phyloP scores from a whole-genome alignment of 2,888 invertebrate species.

The Eupithecia subfuscata region DNA sequence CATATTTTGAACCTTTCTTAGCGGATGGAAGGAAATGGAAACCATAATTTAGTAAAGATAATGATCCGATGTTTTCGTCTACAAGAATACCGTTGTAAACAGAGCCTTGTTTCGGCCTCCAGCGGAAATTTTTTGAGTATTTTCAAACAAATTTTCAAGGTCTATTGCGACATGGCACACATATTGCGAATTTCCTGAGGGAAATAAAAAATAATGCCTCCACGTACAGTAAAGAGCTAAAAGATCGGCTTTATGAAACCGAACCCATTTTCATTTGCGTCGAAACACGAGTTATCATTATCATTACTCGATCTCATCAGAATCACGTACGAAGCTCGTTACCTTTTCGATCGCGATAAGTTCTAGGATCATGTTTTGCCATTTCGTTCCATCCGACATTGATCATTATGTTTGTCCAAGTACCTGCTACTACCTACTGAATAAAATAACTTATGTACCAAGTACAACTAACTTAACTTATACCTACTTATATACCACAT shows the following conservation, averaged over 20 bases:
- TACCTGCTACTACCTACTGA: not conserved
- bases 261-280: conserved; percentile 29
- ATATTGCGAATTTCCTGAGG: conserved; percentile 46
- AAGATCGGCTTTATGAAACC: conserved; percentile 30
- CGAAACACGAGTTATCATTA: conserved; percentile 14
- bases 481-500: not conserved
- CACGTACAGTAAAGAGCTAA: conserved; percentile 37
- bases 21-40: conserved; percentile 10
- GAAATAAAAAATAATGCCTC: conserved; percentile 46
- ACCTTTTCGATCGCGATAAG: conserved; percentile 4
- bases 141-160: conserved; percentile 39
- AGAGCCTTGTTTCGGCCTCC: not conserved
- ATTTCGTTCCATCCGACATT: not conserved
- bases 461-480: not conserved
- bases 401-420: not conserved
- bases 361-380: not conserved
- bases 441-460: not conserved
- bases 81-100: not conserved
- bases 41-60: conserved; percentile 7
- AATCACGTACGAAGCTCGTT: conserved; percentile 3
- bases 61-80: conserved; percentile 11
- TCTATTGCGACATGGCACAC: conserved; percentile 39
- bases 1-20: conserved; percentile 8
- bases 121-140: conserved; percentile 22
- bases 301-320: conserved; percentile 12